Base-by-base conservation (phyloP, 2,888 invertebrate species). In the Lithodes maja region DNA sequence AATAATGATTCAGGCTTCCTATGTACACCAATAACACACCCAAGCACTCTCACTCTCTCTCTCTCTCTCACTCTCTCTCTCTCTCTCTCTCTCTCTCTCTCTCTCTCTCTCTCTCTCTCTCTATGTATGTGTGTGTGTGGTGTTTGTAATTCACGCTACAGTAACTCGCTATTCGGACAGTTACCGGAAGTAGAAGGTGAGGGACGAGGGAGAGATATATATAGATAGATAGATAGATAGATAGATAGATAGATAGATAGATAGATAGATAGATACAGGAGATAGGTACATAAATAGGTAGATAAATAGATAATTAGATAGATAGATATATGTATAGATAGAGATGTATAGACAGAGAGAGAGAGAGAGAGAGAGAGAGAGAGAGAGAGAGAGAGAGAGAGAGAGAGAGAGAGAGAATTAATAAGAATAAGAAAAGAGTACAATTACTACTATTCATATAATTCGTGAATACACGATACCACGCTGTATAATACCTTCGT, bases 1-100 rank as follows among this genome's bases (percentile, higher is more conserved):
- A 33, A 33, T 33, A 33, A 33, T 33, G 33, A 33, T 33, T 33
- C 33, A 33, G 33, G 33, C 33, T 33, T 33, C 33, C 33, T 33
- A 33, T 33, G 33, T 33, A 33, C 33, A 33, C 33, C 33, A 33
- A 33, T 33, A 33, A 33, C 33, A 33, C 33, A 33, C 33, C 0
- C 33, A 33, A 33, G 33, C 2, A 1, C 49, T 12, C 53, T 79
- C n/a, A 53, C 12, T 1, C 78, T n/a, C 78, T 52, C 17, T 17
- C 15, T 79, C 54, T 52, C n/a, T 17, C 78, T 53, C 54, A 1
- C 53, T 79, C n/a, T 79, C 78, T 79, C n/a, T 77, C 61, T 61
- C 55, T 15, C 53, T 78, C n/a, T n/a, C n/a, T n/a, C n/a, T n/a
- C n/a, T n/a, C 53, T 78, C 52, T 3, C 17, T 79, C 53, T 3